phyloP scores from a whole-genome alignment of 53 echinoderm and acorn worm genomes.

The Pentamera pediparva region DNA sequence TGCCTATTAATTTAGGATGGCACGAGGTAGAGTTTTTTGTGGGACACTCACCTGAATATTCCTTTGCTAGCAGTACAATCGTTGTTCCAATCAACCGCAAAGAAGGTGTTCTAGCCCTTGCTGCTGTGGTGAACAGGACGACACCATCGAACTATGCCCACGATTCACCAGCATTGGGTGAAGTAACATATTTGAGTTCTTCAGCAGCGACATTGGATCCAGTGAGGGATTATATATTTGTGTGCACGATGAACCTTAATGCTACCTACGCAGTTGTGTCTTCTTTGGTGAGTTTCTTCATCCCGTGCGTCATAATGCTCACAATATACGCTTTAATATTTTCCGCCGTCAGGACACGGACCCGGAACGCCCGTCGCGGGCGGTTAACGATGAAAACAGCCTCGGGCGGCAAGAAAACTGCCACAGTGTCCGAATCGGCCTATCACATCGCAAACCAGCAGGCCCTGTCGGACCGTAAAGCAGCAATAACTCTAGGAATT shows the following conservation, averaged over 20 bases:
- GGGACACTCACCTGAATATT: too few relatives aligned
- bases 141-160: too few relatives aligned
- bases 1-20: slow-evolving; percentile 90
- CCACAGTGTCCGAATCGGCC: slow-evolving; percentile 56
- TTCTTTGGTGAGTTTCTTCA: slow-evolving; percentile 88
- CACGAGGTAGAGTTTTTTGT: too few relatives aligned
- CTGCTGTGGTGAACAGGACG: too few relatives aligned
- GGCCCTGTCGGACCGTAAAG: slow-evolving; percentile 85
- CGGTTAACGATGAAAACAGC: slow-evolving; percentile 60
- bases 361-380: slow-evolving; percentile 76
- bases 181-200: too few relatives aligned
- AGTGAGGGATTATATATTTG: slow-evolving; percentile 39
- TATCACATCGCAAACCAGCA: slow-evolving; percentile 80
- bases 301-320: slow-evolving; percentile 94
- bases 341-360: slow-evolving; percentile 82
- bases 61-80: too few relatives aligned
- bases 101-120: too few relatives aligned
- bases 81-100: too few relatives aligned
- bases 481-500: slow-evolving; percentile 89
- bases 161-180: too few relatives aligned
- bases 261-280: slow-evolving; percentile 85
- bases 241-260: slow-evolving; percentile 84
- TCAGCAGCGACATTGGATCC: too few relatives aligned
- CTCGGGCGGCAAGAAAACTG: slow-evolving; percentile 61
- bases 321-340: slow-evolving; percentile 92